Evolutionary conservation across 2,797 vertebrate genomes (phyloP), one percentile per base, ranked within the genome.

Genomic region (Diceros bicornis): DNA sequence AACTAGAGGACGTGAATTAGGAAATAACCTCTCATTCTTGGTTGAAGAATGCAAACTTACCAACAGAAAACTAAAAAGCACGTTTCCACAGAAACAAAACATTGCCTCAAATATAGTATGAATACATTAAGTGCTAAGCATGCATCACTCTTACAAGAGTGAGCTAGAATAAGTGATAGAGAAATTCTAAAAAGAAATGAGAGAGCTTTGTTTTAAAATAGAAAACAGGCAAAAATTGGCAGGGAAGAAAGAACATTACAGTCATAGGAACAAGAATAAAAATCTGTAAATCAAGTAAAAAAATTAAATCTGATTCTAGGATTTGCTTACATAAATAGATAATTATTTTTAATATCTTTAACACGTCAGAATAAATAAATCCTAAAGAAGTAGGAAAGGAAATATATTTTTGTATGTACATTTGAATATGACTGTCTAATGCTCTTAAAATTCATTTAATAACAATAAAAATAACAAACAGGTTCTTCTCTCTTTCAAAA

Each of bases 291-390:
- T 75, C 77, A 82, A 72, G 47, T 47, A 77, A 90, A 95, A 91
- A 78, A 79, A 82, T 68, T 79, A 52, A 92, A 69, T 55, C n/a
- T 87, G 41, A 69, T 74, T 82, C 27, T 29, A 86, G 47, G 50
- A 89, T 91, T 85, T 93, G 62, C 41, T 91, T 64, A 94, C 41
- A 77, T 59, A 79, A 78, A 23, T 12, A 91, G 0, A 27, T n/a
- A 85, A 92, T 91, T 94, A 72, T 71, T 95, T 95, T 94, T 94
- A 86, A 82, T 16, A 79, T 32, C 37, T 89, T 96, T 89, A 81
- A 89, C 41, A 86, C 0, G 20, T 37, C n/a, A 66, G 23, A 59
- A 83, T 87, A 96, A 61, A 69, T 74, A 92, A 71, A 72, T 55
- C 18, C 66, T 95, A 78, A 81, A 82, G 59, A 82, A 72, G 9